phyloP scores from a whole-genome alignment of 2,113 vertebrate species.

The Junco hyemalis region DNA sequence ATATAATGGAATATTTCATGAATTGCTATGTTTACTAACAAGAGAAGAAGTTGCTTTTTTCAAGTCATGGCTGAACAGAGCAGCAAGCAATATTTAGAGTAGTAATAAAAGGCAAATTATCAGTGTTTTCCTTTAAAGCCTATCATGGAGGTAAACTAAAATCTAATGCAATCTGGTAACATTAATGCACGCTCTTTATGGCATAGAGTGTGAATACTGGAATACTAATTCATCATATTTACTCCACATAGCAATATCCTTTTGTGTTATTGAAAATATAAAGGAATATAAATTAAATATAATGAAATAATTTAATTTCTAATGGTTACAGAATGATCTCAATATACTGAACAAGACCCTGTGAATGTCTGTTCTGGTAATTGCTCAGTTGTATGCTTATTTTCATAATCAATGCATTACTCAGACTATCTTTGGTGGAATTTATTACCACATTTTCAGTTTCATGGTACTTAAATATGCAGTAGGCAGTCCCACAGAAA shows the following conservation, averaged over 20 bases:
- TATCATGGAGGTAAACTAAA: background rate
- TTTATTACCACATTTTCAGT: conserved; percentile 73
- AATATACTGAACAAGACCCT: conserved; percentile 39
- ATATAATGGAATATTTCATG: conserved; percentile 42
- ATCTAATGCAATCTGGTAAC: background rate
- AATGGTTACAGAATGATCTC: conserved; percentile 56
- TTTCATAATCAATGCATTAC: conserved; percentile 69
- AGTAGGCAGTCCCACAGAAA: conserved; percentile 55
- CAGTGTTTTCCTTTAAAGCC: conserved; percentile 39
- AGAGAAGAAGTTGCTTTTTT: background rate
- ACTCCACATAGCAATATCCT: conserved; percentile 36
- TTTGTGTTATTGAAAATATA: conserved; percentile 48
- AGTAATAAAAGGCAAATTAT: conserved; percentile 40
- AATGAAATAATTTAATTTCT: conserved; percentile 68
- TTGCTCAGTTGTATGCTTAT: conserved; percentile 60
- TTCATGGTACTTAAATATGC: conserved; percentile 73
- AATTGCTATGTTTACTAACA: conserved; percentile 20
- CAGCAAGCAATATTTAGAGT: background rate
- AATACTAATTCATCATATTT: conserved; percentile 47
- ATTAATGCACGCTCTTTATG: background rate
- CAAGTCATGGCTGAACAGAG: background rate
- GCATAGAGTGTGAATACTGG: background rate
- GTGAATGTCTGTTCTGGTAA: conserved; percentile 56
- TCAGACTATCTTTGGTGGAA: conserved; percentile 62
- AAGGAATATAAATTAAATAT: conserved; percentile 53